Percentiles rank a stretch among this genome's conserved stretches.
These are phyloP conservation scores for Corydoras sp. DNA, from an alignment of 2,113 vertebrate genomes.

Conservation along the genomic window DNA sequence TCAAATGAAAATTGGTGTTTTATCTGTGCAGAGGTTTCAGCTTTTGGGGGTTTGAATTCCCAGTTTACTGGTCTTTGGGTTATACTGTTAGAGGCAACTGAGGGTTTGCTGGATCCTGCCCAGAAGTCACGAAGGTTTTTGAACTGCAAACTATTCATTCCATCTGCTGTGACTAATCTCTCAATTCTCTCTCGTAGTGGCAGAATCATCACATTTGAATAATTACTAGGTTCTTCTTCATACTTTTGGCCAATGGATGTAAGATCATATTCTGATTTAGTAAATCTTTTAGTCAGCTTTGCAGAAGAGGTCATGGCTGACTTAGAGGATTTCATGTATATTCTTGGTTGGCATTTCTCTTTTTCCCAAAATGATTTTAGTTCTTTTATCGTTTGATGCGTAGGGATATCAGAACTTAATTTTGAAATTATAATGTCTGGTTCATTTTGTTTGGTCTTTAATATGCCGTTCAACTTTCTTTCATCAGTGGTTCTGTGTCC, in stretches of 20 bases:
- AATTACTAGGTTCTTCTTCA: conserved; percentile 26
- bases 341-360: conserved; percentile 51
- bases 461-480: not conserved
- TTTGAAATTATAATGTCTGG: not conserved
- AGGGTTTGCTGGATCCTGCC: conserved; percentile 58
- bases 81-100: conserved; percentile 46
- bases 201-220: conserved; percentile 58
- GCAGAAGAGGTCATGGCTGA: conserved; percentile 37
- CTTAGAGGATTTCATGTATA: conserved; percentile 45
- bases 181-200: conserved; percentile 70
- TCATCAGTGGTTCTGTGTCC: not conserved
- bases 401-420: conserved; percentile 1
- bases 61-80: conserved; percentile 44
- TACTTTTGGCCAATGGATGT: conserved; percentile 48
- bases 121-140: conserved; percentile 82
- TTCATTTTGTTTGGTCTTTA: conserved; percentile 10
- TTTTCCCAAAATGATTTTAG: conserved; percentile 87
- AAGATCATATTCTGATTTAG: conserved; percentile 59
- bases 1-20: not conserved
- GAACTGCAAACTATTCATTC: conserved; percentile 68
- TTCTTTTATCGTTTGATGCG: conserved; percentile 62
- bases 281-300: conserved; percentile 52
- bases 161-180: conserved; percentile 54
- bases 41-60: conserved; percentile 14
- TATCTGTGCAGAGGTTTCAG: not conserved